Base-by-base conservation (phyloP, 1,140 invertebrate genomes). In the Thalassaphorura encarpata region DNA sequence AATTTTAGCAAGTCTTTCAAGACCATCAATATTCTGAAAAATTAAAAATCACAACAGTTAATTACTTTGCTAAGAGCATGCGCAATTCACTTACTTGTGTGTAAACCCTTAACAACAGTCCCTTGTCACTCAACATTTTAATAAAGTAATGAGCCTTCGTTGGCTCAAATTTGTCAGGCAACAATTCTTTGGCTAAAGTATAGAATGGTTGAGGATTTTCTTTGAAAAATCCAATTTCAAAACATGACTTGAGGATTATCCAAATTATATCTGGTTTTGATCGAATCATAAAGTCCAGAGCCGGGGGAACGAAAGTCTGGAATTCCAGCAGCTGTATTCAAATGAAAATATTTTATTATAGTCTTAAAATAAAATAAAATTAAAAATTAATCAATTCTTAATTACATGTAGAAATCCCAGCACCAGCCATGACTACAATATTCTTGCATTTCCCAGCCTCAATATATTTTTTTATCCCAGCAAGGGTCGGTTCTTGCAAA, bases 161-260 rank as follows among this genome's bases (percentile, higher is more conserved):
- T 3, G 90, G 89, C 64, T 84, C 83, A 66, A 88, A 89, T 23
- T 74, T 77, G 42, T 85, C 84, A 0, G 87, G 88, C 66, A 86
- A 82, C n/a, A 93, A 71, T 71, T 91, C 83, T 71, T 87, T 89
- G 18, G 89, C 88, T 48, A 94, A 71, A 26, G 78, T 77, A 68
- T 88, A 93, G 71, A 94, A 93, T 31, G 90, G 89, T 60, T 84
- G 77, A 0, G 89, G 89, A 73, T 91, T 86, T 63, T 79, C 74
- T 59, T 78, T 72, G 62, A 91, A 91, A 68, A 82, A 90, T 49
- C 81, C 79, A 24, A 96, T 81, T 69, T 95, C 90, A 73, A n/a
- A 97, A 96, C 64, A 97, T 91, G n/a, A 89, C 85, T 69, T 92
- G 84, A n/a, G 92, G 91, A 75, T 92, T 80, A 0, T 90, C 89